These are phyloP conservation scores for Dynastes grantii DNA, from an alignment of 2,888 invertebrate species.

Conservation along the genomic window DNA sequence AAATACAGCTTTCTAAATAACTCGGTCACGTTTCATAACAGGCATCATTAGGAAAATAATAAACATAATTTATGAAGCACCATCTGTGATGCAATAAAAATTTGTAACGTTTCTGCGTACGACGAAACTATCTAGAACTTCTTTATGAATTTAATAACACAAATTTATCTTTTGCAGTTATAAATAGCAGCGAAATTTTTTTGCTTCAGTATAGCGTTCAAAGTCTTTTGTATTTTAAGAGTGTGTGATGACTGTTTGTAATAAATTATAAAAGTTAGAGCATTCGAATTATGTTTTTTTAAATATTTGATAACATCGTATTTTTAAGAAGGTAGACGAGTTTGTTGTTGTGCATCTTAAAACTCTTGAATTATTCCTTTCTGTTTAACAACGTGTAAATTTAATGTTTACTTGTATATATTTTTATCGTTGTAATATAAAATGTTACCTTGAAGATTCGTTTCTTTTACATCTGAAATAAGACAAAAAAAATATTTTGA, in stretches of 20 bases:
- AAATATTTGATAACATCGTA: too few species aligned
- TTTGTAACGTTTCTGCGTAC: background rate
- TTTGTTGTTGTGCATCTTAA: too few species aligned
- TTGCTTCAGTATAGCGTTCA: background rate
- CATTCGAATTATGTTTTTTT: too few species aligned
- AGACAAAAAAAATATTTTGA: too few species aligned
- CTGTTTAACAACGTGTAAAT: too few species aligned
- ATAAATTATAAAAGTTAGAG: conserved; percentile 7
- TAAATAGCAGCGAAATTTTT: conserved; percentile 16
- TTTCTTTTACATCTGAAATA: too few species aligned
- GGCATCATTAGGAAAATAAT: conserved; percentile 29
- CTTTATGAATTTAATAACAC: conserved; percentile 22
- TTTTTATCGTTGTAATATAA: too few species aligned
- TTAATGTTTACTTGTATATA: too few species aligned
- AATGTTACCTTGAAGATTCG: too few species aligned
- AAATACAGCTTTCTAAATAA: conserved; percentile 27
- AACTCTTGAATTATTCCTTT: too few species aligned
- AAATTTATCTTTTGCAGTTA: conserved; percentile 23
- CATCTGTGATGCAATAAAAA: conserved; percentile 43
- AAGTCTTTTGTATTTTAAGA: background rate
- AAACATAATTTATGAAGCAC: conserved; percentile 28
- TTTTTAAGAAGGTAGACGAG: too few species aligned
- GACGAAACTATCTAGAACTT: conserved; percentile 16
- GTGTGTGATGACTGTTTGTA: background rate
- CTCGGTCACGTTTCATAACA: conserved; percentile 31